Percentiles rank a stretch among this genome's conserved stretches.
phyloP scores from a whole-genome alignment of 2,797 vertebrate species.

The Threskiornis aethiopicus region DNA sequence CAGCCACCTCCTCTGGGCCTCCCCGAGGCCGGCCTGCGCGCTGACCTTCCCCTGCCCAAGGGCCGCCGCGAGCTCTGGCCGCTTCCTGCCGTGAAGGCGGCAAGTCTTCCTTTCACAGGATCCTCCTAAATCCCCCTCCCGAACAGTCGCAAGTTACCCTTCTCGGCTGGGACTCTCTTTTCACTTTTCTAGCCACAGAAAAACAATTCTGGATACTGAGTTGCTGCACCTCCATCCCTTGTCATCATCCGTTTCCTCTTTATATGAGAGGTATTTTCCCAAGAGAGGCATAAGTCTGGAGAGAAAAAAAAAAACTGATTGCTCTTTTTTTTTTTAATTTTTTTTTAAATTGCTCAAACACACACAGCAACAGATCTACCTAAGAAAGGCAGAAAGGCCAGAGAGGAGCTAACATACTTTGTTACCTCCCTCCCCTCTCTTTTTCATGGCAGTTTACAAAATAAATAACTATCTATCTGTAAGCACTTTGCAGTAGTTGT shows the following conservation, averaged over 20 bases:
- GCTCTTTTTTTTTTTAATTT: not conserved
- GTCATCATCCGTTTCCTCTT: slow-evolving; percentile 1
- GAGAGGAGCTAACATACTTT: not conserved
- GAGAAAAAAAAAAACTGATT: not conserved
- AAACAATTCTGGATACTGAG: not conserved
- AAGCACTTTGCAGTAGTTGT: not conserved
- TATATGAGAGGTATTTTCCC: not conserved
- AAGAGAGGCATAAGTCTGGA: not conserved
- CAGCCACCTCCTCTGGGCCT: not conserved
- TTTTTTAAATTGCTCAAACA: not conserved
- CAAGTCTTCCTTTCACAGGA: slow-evolving; percentile 20
- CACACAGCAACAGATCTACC: not conserved
- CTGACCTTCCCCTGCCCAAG: not conserved
- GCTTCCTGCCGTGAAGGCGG: not conserved
- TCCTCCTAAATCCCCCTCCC: slow-evolving; percentile 16
- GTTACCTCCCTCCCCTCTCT: not conserved
- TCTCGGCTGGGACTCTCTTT: not conserved
- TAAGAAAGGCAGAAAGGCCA: not conserved
- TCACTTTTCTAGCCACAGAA: not conserved
- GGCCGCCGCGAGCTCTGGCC: not conserved
- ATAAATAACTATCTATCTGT: not conserved
- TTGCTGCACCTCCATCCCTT: not conserved
- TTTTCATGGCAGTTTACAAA: not conserved
- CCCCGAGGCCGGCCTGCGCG: not conserved
- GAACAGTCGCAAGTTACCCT: not conserved